Evolutionary conservation across 1,140 invertebrate genomes (phyloP).

Genomic region (Achroia grisella): DNA sequence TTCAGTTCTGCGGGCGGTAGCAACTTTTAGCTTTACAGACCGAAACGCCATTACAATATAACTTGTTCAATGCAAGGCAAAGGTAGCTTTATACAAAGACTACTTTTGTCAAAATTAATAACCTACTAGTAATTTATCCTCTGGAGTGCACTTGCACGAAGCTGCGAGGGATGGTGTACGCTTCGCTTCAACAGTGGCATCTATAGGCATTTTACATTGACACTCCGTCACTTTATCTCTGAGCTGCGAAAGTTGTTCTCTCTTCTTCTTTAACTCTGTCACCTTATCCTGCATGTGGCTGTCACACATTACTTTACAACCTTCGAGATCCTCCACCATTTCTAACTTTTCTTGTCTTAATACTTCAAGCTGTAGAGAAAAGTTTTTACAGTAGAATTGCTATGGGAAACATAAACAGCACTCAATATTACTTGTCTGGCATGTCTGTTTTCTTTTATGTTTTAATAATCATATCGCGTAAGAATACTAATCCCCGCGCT

Average conservation of each 20-base stretch:
- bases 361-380: constrained; percentile 27
- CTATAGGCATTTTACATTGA: constrained; percentile 45
- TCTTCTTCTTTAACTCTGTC: constrained; percentile 39
- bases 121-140: constrained; percentile 38
- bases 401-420: too few relatives aligned
- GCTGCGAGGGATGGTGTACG: constrained; percentile 53
- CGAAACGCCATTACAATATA: too few relatives aligned
- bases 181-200: constrained; percentile 40
- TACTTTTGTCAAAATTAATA: too few relatives aligned
- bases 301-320: constrained; percentile 42
- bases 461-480: too few relatives aligned
- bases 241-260: constrained; percentile 25
- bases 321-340: constrained; percentile 43
- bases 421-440: too few relatives aligned
- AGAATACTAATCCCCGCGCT: too few relatives aligned
- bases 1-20: too few relatives aligned
- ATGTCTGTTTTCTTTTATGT: too few relatives aligned
- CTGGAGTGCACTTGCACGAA: constrained; percentile 41
- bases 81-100: too few relatives aligned
- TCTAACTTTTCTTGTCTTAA: constrained; percentile 34
- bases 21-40: too few relatives aligned
- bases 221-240: constrained; percentile 45
- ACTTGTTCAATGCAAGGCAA: too few relatives aligned
- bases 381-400: too few relatives aligned
- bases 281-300: constrained; percentile 28